Percentiles rank a stretch among this genome's conserved stretches.
Evolutionary conservation across 2,888 invertebrate genomes (phyloP).

Genomic region (Cheilosia pagana): DNA sequence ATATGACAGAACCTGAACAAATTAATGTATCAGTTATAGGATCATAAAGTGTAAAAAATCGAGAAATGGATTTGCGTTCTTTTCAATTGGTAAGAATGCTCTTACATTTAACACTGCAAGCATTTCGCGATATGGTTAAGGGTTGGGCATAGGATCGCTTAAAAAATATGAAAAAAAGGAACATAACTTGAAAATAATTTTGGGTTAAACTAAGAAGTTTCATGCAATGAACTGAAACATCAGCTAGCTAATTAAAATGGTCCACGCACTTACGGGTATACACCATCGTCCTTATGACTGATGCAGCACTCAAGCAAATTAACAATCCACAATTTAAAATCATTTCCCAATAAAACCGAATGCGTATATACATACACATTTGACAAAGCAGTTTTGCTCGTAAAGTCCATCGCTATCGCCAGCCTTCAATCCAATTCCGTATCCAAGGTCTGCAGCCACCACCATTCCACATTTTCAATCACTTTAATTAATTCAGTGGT

Average conservation of each 20-base stretch:
- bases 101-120: too few relatives aligned
- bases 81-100: too few relatives aligned
- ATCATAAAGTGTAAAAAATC: too few relatives aligned
- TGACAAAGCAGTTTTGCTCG: conserved; percentile 21
- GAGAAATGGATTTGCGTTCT: too few relatives aligned
- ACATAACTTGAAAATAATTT: too few relatives aligned
- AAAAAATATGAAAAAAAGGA: too few relatives aligned
- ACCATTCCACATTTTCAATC: conserved; percentile 44
- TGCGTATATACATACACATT: conserved; percentile 1
- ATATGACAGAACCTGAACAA: too few relatives aligned
- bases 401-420: neutral
- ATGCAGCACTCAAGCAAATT: conserved; percentile 31
- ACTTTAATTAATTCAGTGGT: conserved; percentile 63
- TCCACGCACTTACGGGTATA: neutral
- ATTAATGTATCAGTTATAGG: too few relatives aligned
- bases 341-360: conserved; percentile 23
- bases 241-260: too few relatives aligned
- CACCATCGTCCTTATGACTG: neutral
- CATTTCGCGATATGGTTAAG: too few relatives aligned
- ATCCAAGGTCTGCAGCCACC: conserved; percentile 19
- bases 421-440: conserved; percentile 20
- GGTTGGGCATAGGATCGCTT: too few relatives aligned
- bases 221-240: neutral
- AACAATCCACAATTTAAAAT: conserved; percentile 24
- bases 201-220: too few relatives aligned